Evolutionary conservation across 1,140 invertebrate genomes (phyloP), one percentile per base, ranked within the genome.

Genomic region (Pseudomyrmex pallidus): DNA sequence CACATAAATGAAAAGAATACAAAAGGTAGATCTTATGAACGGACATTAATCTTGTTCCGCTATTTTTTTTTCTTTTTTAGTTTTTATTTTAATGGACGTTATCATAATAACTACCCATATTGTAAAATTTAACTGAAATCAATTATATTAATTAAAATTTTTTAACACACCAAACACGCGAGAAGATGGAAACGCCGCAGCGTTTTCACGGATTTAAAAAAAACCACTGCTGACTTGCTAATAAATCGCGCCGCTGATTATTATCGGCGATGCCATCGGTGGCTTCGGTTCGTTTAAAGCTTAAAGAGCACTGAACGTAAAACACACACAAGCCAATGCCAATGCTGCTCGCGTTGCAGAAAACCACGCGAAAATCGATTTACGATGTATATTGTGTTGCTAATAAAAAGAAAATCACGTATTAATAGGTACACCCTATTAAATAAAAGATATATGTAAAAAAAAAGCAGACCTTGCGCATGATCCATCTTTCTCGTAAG

Each of bases 311-410:
- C 20, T 12, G 54, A n/a, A 44, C 48, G 50, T 78, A 25, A 22
- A 67, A 12, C 17, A 46, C 54, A 35, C 15, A 44, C 13, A 9
- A 15, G 20, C 54, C 15, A n/a, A 57, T 10, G 54, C 7, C 22
- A 35, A 35, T 35, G 35, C 35, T 59, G 46, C 46, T 5, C n/a
- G 35, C 46, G 22, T 12, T 76, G 62, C 17, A 8, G 13, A 72
- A 70, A 70, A 46, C 66, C 76, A 35, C 35, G 35, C 35, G 54
- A 22, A 72, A 80, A 80, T 72, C 22, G 54, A 80, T 80, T 80
- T 2, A 7, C 35, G 35, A 35, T n/a, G 20, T 44, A 25, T 13
- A 44, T 70, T 61, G 66, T 15, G 35, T 48, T 9, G 2, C 15
- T 22, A n/a, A 70, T 59, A 48, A 59, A 70, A 70, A 13, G 35